Base-by-base conservation (phyloP, 1,140 invertebrate species). In the Choristoneura fumiferana region DNA sequence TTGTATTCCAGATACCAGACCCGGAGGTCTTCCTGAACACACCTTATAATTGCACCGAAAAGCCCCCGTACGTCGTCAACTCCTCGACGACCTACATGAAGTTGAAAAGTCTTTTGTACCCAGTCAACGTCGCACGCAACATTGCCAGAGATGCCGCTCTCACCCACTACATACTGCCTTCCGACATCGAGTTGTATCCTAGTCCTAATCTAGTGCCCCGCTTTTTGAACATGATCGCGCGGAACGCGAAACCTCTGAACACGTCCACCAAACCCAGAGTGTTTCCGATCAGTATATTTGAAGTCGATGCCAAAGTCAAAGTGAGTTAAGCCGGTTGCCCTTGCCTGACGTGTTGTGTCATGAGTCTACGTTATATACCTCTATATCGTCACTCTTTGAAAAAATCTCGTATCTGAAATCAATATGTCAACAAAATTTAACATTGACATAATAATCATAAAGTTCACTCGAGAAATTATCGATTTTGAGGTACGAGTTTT, bases 131-230 rank as follows among this genome's bases (percentile, higher is more conserved):
- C 0, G 96, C 95, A 0, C 89, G 96, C 8, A 97, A 98, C 77
- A 92, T 97, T 9, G 96, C 96, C 0, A 90, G 96, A 8, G 95
- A 96, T 71, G 92, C 93, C 6, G 94, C 96, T 6, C 86, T 94
- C 15, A 97, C 97, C 9, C 92, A 96, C 78, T 96, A 94, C 80
- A 92, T 98, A 35, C 91, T 98, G 58, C 94, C 96, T 4, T 96
- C 95, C 9, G 96, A 97, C 79, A 96, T 97, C 65, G 96, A 97
- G 80, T 91, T 97, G 36, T 97, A 97, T 84, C 96, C 96, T 10
- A 96, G 93, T 90, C 94, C 95, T 9, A 92, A 94, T 69, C 79
- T 96, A 58, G 93, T 94, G 13, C 89, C 91, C 4, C 92, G 93
- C 69, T 97, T 97, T 77, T 89, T 96, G 29, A 94, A 95, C 65